A percentile compares a stretch with the other conserved stretches of the same genome.
phyloP scores from a whole-genome alignment of 2,113 vertebrate genomes.

The Nibea coibor region DNA sequence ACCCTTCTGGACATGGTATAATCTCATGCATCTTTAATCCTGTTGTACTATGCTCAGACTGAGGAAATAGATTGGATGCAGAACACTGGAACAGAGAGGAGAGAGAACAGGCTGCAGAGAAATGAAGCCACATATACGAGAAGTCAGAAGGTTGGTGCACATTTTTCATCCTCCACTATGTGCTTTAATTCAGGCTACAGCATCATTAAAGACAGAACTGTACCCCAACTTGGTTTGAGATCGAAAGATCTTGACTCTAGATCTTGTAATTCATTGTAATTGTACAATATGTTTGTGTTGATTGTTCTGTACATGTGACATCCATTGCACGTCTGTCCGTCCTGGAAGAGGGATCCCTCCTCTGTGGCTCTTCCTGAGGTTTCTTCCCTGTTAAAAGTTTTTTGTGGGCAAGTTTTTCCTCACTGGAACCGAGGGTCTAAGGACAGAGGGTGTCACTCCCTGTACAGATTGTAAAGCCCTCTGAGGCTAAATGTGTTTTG shows the following conservation, averaged over 20 bases:
- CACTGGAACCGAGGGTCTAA: no score
- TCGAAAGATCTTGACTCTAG: not conserved
- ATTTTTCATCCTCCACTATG: constrained; percentile 32
- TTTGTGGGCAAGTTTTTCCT: no score
- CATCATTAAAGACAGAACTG: constrained; percentile 22
- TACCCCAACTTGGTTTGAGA: not conserved
- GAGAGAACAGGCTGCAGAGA: constrained; percentile 10
- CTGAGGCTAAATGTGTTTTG: no score
- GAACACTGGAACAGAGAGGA: constrained; percentile 27
- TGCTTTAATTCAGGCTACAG: constrained; percentile 32
- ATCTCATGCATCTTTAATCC: constrained; percentile 79
- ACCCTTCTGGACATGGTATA: constrained; percentile 67
- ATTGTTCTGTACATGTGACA: no score
- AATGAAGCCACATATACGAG: constrained; percentile 31
- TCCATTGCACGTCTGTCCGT: no score
- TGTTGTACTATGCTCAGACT: constrained; percentile 51
- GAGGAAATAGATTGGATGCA: constrained; percentile 59
- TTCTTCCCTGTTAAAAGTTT: no score
- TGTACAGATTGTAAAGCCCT: no score
- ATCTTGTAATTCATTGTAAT: no score
- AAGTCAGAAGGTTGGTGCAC: constrained; percentile 7
- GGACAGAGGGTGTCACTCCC: no score
- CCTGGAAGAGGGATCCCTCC: no score
- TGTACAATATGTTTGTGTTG: no score
- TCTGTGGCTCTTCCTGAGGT: no score